Base-by-base conservation (phyloP, 2,113 vertebrate genomes). In the Podocnemis expansa region DNA sequence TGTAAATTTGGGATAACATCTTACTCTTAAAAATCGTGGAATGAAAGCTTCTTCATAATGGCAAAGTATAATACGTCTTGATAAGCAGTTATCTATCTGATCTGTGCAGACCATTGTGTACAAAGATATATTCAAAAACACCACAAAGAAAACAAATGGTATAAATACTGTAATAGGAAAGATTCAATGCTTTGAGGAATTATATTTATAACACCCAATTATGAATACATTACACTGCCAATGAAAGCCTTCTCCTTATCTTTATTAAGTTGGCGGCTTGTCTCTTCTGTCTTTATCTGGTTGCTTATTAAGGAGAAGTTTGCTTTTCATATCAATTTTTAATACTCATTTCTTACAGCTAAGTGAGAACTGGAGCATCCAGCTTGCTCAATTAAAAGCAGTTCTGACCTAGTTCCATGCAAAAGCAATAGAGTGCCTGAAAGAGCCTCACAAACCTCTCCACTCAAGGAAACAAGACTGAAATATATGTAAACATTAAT, bases 291-390 rank as follows among this genome's bases (percentile, higher is more conserved):
- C 91, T 97, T 97, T 93, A 97, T 96, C 91, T 9, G 5, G 86
- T 95, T 96, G 94, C 97, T 97, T 97, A 98, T 98, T 98, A 97
- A 96, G 95, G 87, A 95, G 88, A 96, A 93, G 93, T 96, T 97
- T 97, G 93, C 95, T 97, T 97, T 97, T 88, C 93, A 89, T 97
- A 98, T 98, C 93, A 96, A 98, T 97, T 97, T 98, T 97, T 98
- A 97, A 98, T 98, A 97, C 56, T 76, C 78, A 80, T 22, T 97
- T 92, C 94, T 96, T 92, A 85, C 76, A 92, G 95, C 95, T 96
- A 97, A 97, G 92, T 90, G 95, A 95, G 97, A 97, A 89, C 78
- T 96, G 94, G 91, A 91, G 93, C 91, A 79, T 67, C 75, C 94
- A 85, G 88, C 91, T 94, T 93, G 60, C 92, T 93, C 92, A 93